Conservation (phyloP, 2,797 vertebrate genomes). For the Dendrocincla tyrannina region DNA sequence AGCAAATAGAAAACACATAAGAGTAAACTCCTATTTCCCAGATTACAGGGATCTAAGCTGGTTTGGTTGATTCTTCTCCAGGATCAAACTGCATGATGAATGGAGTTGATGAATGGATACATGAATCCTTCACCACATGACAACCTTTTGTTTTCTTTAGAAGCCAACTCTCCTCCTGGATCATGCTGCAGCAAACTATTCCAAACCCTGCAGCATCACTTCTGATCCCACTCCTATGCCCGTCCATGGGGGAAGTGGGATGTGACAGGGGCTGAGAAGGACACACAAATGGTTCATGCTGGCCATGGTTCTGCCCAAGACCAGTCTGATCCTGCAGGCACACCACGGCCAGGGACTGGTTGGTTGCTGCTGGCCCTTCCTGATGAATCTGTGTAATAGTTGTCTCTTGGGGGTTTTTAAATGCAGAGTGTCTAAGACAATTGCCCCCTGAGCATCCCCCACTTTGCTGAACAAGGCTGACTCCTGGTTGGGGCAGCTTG, state of each 20-base stretch:
- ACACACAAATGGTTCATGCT: not conserved
- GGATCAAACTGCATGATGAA: not conserved
- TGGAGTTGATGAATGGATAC: no score
- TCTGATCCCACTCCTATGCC: not conserved
- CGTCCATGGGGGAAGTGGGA: fast-evolving
- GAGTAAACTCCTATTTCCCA: not conserved
- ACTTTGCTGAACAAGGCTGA: not conserved
- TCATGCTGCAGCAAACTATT: fast-evolving
- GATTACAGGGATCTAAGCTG: not conserved
- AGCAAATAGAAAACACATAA: not conserved
- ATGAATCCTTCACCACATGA: not conserved
- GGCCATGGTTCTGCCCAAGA: not conserved
- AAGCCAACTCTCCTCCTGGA: not conserved
- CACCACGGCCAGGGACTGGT: not conserved
- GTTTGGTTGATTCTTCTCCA: not conserved
- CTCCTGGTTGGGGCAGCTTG: not conserved
- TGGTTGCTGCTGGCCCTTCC: not conserved
- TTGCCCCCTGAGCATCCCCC: not conserved
- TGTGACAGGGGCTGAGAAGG: not conserved
- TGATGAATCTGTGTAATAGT: not conserved
- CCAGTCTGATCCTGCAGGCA: not conserved
- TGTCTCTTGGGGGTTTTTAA: not conserved
- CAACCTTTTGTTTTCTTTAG: not conserved
- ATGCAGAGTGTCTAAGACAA: not conserved
- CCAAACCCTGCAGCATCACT: not conserved